These are phyloP conservation scores for Meliscaeva auricollis DNA, from an alignment of 2,888 invertebrate species.

Conservation along the genomic window DNA sequence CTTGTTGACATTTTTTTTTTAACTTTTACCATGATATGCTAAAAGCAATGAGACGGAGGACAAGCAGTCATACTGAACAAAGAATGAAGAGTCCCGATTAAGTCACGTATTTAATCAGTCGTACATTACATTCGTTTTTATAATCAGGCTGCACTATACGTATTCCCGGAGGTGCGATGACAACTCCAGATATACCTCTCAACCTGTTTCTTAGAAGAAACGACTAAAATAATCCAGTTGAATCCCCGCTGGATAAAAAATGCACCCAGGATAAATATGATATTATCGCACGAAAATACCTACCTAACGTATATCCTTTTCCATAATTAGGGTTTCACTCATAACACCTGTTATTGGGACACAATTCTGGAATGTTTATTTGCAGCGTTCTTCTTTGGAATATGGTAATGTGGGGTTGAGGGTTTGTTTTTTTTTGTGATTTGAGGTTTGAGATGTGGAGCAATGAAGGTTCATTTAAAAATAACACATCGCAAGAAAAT, in stretches of 20 bases:
- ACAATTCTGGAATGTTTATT: constrained; percentile 15
- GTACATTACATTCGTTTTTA: constrained; percentile 79
- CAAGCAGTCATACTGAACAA: constrained; percentile 42
- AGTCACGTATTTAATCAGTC: constrained; percentile 84
- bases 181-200: constrained; percentile 65
- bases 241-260: constrained; percentile 46
- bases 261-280: constrained; percentile 69
- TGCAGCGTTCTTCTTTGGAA: constrained; percentile 24
- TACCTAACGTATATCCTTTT: constrained; percentile 11
- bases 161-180: constrained; percentile 55
- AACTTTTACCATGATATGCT: constrained; percentile 53
- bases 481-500: constrained; percentile 2
- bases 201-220: constrained; percentile 60
- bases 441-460: background rate
- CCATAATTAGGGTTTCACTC: constrained; percentile 43
- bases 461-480: constrained; percentile 51
- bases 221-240: constrained; percentile 6
- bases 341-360: constrained; percentile 66
- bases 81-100: constrained; percentile 78
- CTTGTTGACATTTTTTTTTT: constrained; percentile 59
- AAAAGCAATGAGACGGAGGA: constrained; percentile 59
- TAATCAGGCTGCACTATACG: constrained; percentile 71
- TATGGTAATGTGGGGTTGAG: constrained; percentile 25
- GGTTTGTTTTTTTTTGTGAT: no score
- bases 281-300: constrained; percentile 64